Evolutionary conservation across 2,888 invertebrate genomes (phyloP), one percentile per base, ranked within the genome.

Genomic region (Empis livida): DNA sequence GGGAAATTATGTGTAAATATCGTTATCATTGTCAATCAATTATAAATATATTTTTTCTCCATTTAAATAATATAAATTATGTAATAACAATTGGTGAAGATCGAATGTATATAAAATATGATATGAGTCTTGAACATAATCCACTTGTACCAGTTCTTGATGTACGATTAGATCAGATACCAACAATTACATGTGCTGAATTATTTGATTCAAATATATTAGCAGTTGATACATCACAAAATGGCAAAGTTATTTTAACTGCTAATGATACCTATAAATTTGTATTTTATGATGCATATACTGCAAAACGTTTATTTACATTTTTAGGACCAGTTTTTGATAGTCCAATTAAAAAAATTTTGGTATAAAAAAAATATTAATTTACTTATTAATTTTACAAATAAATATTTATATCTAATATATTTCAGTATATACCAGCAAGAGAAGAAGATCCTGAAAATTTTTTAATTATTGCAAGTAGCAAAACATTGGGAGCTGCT

Each of bases 271-370:
- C 81, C 79, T 74, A 72, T 60, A 87, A 87, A 66, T 80, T 80
- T 57, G 84, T 82, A 62, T 65, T 82, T 42, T 64, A 80, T 43
- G 80, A 82, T 62, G 73, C 77, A 45, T 63, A 66, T 3, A 80
- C 79, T 1, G 77, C 77, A 47, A 76, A 78, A 73, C 78, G 79
- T n/a, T 68, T 79, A 48, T 71, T 76, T n/a, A 80, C 82, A 3
- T 67, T 75, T 31, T 67, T 82, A 27, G 83, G 81, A 1, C 84
- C 86, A n/a, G 75, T 78, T 3, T 82, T 75, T 64, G 80, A 80
- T 31, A 63, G 73, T 10, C 79, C 82, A 0, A 73, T 84, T 10
- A 58, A 61, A 42, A 68, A 64, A 54, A 65, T 78, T 56, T 61
- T 68, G 56, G 53, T 53, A 48, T 13, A 16, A 35, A 35, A n/a